Evolutionary conservation across 2,797 vertebrate species (phyloP).

Genomic region (Hipposideros larvatus): DNA sequence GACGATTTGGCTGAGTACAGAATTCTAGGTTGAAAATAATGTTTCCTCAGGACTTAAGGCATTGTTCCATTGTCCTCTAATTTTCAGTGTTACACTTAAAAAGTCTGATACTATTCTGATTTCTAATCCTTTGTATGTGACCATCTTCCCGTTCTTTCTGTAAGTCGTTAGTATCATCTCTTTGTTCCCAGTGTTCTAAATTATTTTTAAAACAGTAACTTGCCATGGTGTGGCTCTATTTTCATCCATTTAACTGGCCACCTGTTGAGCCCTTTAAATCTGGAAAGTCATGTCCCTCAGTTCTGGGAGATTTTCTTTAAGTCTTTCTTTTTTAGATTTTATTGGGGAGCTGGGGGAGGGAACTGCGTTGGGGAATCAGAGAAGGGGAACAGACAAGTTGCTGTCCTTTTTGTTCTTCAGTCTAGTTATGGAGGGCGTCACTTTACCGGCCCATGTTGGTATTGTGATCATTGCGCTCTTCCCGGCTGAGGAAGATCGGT

Average conservation of each 20-base stretch:
- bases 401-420: no score
- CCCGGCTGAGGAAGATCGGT: no score
- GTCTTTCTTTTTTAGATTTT: no score
- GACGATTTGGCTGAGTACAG: neutral
- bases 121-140: neutral
- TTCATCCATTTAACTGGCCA: neutral
- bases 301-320: conserved; percentile 6
- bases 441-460: no score
- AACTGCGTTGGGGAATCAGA: no score
- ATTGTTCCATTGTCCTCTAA: conserved; percentile 16
- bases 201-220: neutral
- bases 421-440: no score
- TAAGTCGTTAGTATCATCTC: conserved; percentile 16
- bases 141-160: neutral
- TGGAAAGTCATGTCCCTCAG: neutral
- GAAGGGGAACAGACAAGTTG: no score
- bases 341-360: no score
- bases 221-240: neutral
- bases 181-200: neutral
- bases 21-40: conserved; percentile 45
- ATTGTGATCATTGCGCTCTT: no score
- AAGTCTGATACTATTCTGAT: neutral
- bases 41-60: conserved; percentile 5
- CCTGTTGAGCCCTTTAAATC: neutral
- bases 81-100: neutral